phyloP scores from a whole-genome alignment of 2,797 vertebrate species.

The Spinibarbus caldwelli region DNA sequence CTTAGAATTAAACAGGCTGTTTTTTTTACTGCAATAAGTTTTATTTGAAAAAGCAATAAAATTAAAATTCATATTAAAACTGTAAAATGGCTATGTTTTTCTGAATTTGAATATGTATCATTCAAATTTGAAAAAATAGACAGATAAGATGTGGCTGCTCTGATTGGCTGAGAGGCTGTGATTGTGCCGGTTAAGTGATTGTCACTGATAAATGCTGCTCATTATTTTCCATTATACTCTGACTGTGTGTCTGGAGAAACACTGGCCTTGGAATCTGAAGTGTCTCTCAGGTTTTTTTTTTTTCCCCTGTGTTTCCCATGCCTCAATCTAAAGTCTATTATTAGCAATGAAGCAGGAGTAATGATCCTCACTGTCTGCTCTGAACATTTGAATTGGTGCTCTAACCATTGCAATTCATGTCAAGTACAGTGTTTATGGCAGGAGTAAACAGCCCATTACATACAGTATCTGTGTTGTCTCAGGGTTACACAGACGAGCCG shows the following conservation, averaged over 20 bases:
- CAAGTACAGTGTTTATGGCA: constrained; percentile 42
- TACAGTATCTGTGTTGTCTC: constrained; percentile 36
- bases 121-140: no score
- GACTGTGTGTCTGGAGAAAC: constrained; percentile 19
- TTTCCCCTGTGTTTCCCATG: no score
- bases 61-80: neutral
- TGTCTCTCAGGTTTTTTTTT: neutral
- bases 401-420: constrained; percentile 51
- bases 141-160: neutral
- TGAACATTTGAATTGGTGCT: constrained; percentile 45
- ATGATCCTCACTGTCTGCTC: constrained; percentile 1
- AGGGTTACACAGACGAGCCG: constrained; percentile 98
- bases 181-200: neutral
- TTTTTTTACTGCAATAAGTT: no score
- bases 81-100: no score
- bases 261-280: constrained; percentile 39
- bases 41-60: neutral
- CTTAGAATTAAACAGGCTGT: no score
- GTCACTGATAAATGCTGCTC: constrained; percentile 23
- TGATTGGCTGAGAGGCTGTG: no score
- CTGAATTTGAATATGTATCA: neutral
- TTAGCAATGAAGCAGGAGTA: constrained; percentile 34
- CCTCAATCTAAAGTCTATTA: constrained; percentile 47
- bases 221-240: constrained; percentile 38
- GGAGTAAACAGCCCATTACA: constrained; percentile 22